Evolutionary conservation across 2,888 invertebrate genomes (phyloP).

Genomic region (Brachylomia viminalis): DNA sequence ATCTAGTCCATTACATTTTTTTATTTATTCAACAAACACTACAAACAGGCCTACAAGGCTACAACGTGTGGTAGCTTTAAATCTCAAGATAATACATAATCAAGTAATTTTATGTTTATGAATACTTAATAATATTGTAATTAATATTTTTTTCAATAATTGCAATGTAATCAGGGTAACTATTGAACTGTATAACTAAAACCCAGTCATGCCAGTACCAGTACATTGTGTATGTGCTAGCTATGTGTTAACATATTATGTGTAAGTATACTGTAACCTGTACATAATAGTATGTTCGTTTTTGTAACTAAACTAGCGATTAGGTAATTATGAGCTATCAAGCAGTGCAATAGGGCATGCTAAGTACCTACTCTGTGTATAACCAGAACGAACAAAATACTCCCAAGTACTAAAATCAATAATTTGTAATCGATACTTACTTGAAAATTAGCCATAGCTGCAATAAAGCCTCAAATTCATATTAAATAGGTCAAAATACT

Average conservation of each 20-base stretch:
- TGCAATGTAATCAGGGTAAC: neutral
- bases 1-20: neutral
- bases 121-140: neutral
- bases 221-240: constrained; percentile 15
- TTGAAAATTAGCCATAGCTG: neutral
- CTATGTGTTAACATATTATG: constrained; percentile 42
- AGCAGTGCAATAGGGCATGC: constrained; percentile 18
- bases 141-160: neutral
- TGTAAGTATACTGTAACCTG: constrained; percentile 12
- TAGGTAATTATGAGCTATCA: constrained; percentile 24
- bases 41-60: neutral
- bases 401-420: constrained; percentile 3
- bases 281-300: constrained; percentile 1
- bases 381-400: constrained; percentile 20
- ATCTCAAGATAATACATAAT: too few relatives aligned
- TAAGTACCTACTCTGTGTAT: neutral
- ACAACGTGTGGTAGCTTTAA: neutral
- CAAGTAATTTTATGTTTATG: neutral
- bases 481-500: too few relatives aligned
- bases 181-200: constrained; percentile 23
- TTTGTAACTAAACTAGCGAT: constrained; percentile 23
- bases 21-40: neutral
- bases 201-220: constrained; percentile 13
- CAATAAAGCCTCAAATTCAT: neutral
- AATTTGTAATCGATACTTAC: neutral